These are phyloP conservation scores for Bolinopsis microptera DNA, from an alignment of 37 sponge, comb jelly and placozoan species.

Conservation along the genomic window DNA sequence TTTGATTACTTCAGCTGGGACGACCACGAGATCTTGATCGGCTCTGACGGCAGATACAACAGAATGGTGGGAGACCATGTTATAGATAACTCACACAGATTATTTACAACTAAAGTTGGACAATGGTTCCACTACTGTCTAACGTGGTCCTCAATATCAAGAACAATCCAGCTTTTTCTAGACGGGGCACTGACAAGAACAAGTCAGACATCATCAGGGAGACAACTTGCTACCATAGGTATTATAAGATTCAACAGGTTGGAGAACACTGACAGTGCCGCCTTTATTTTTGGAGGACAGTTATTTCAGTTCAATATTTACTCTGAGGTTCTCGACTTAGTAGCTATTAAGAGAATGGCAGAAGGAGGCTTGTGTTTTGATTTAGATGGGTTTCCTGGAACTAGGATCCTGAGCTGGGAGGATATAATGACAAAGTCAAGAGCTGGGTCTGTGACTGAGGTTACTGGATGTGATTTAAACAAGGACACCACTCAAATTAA, in stretches of 20 bases:
- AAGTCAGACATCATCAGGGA: neutral
- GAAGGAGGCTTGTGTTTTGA: neutral
- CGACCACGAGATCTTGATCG: neutral
- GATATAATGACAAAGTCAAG: neutral
- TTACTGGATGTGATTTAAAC: too few relatives aligned
- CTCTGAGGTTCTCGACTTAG: neutral
- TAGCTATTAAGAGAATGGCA: neutral
- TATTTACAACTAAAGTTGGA: neutral
- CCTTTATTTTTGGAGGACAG: neutral
- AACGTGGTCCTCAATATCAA: neutral
- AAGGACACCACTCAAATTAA: too few relatives aligned
- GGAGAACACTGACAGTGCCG: neutral
- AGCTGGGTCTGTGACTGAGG: neutral
- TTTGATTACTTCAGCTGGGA: neutral
- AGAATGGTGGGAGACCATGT: neutral
- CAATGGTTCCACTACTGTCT: neutral
- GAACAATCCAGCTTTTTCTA: neutral
- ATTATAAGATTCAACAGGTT: neutral
- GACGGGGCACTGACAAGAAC: neutral
- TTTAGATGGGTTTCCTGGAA: neutral
- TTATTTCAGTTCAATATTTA: neutral
- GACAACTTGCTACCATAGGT: neutral
- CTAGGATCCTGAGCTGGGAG: neutral
- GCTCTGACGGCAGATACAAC: neutral
- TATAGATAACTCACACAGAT: neutral